Evolutionary conservation across 2,888 invertebrate genomes (phyloP).

Genomic region (Cartodere bifasciata): DNA sequence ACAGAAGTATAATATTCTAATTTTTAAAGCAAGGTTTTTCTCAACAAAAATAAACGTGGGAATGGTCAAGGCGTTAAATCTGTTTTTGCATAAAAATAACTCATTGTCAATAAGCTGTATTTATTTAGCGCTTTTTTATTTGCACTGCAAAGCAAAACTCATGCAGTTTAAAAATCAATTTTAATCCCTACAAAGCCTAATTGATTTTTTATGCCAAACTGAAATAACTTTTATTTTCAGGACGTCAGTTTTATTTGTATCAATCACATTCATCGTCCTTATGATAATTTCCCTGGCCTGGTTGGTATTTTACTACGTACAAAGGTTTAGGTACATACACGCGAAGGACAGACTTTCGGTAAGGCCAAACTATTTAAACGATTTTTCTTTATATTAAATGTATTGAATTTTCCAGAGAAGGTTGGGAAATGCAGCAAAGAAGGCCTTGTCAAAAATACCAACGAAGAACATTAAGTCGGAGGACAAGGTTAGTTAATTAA

Average conservation of each 20-base stretch:
- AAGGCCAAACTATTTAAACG: slow-evolving; percentile 26
- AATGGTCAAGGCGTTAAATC: too few relatives aligned
- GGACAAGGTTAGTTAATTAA: slow-evolving; percentile 55
- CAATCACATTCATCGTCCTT: slow-evolving; percentile 87
- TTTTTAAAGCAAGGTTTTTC: too few relatives aligned
- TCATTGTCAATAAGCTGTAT: too few relatives aligned
- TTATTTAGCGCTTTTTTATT: too few relatives aligned
- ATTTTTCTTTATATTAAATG: slow-evolving; percentile 1
- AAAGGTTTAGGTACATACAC: slow-evolving; percentile 86
- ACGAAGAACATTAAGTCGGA: slow-evolving; percentile 76
- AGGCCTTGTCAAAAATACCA: slow-evolving; percentile 86
- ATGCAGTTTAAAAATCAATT: too few relatives aligned
- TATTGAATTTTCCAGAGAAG: slow-evolving; percentile 54
- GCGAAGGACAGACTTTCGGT: slow-evolving; percentile 90
- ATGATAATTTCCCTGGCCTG: slow-evolving; percentile 92
- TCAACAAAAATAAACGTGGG: too few relatives aligned
- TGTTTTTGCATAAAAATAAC: too few relatives aligned
- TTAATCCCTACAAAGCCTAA: too few relatives aligned
- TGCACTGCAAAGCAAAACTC: too few relatives aligned
- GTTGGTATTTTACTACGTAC: slow-evolving; percentile 93
- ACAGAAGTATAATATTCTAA: too few relatives aligned
- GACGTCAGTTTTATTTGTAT: slow-evolving; percentile 88
- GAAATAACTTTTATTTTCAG: slow-evolving; percentile 47
- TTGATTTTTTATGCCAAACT: too few relatives aligned
- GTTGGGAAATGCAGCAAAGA: slow-evolving; percentile 84